Base-by-base conservation (phyloP, 2,113 vertebrate genomes). In the Tinamus guttatus region DNA sequence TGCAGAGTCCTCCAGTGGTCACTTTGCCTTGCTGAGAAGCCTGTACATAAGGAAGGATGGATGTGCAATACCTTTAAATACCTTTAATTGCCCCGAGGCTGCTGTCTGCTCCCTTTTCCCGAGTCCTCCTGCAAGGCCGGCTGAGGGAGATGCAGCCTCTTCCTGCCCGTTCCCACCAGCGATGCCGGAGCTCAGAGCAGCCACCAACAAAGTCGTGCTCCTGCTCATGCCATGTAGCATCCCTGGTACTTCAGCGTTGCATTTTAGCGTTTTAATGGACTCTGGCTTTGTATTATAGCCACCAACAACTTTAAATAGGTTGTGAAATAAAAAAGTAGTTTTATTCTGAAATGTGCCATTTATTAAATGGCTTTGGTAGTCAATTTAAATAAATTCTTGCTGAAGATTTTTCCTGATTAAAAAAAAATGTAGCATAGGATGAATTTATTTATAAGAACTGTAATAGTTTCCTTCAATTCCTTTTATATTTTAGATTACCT, bases 401-500 rank as follows among this genome's bases (percentile, higher is more conserved):
- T 95, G 94, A 97, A 97, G 96, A 95, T 96, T 97, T 95, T 93
- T 96, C 90, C 90, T 87, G 93, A 97, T 96, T 97, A 95, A 97
- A 90, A 80, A 95, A 85, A 95, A 96, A 94, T 87, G 70, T 64
- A 97, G 90, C 93, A 96, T 95, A 98, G 96, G 96, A 98, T 97
- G 98, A 97, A 98, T 98, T 98, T 98, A 98, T 98, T 98, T 98
- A 98, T 98, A 98, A 98, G 97, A 98, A 97, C 96, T 97, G 97
- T 98, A 98, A 99, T 98, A 98, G 98, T 98, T 98, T 98, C 98
- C 98, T 97, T 99, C 98, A 98, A 98, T 98, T 99, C 97, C 98
- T 98, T 98, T 98, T 98, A 97, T 98, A 98, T 98, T 99, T 98
- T 97, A 97, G 98, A 98, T 98, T 98, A 99, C 98, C 98, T 98